These are phyloP conservation scores for Brachyptera risi DNA, from an alignment of 2,888 invertebrate genomes.

Conservation along the genomic window DNA sequence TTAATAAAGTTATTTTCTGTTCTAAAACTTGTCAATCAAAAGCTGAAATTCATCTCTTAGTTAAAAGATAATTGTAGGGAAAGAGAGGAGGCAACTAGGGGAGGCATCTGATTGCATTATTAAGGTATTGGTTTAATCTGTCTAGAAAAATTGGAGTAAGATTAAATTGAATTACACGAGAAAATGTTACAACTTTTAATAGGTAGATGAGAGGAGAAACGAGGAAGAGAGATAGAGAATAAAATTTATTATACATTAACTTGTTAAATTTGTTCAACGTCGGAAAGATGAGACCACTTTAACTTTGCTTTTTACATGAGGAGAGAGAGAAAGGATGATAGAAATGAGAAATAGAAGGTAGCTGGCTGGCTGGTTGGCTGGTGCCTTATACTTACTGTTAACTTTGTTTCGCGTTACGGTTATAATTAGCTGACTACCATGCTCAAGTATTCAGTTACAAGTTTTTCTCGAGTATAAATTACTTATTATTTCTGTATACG, in stretches of 20 bases:
- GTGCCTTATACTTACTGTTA: too few species aligned
- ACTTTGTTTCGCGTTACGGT: constrained; percentile 14
- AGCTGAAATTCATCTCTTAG: not conserved
- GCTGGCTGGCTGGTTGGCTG: too few species aligned
- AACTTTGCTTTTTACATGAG: constrained; percentile 17
- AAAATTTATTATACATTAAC: constrained; percentile 26
- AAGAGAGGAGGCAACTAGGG: not conserved
- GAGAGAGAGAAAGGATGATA: not conserved
- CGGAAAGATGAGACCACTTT: constrained; percentile 20
- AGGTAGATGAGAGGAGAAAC: constrained; percentile 16
- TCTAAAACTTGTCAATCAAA: constrained; percentile 1
- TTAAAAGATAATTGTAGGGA: not conserved
- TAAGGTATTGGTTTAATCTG: constrained; percentile 4
- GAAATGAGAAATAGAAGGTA: not conserved
- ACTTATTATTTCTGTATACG: constrained; percentile 10
- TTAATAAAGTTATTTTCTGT: too few species aligned
- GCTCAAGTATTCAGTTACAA: constrained; percentile 26
- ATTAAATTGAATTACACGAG: constrained; percentile 11
- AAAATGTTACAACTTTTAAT: constrained; percentile 18
- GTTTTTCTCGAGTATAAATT: constrained; percentile 20
- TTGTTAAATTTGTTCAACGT: constrained; percentile 23
- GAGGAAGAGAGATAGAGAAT: constrained; percentile 7
- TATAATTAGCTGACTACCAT: constrained; percentile 12
- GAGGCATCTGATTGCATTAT: too few species aligned
- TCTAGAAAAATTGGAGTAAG: constrained; percentile 1